Evolutionary conservation across 23 tunicate species (phyloP).

Genomic region (Pegea sp.): DNA sequence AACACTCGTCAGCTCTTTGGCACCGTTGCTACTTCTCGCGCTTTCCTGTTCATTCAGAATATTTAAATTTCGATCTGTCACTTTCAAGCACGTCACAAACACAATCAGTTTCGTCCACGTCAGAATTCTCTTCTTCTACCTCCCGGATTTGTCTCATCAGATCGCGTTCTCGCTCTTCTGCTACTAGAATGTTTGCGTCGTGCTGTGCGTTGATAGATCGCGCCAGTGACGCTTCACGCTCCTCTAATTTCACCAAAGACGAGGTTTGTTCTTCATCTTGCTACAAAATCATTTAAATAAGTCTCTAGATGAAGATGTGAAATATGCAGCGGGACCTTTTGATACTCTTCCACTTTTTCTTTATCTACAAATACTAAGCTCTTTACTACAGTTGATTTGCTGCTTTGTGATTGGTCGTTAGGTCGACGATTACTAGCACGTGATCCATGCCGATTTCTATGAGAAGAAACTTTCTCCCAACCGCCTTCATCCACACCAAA

Average conservation of each 20-base stretch:
- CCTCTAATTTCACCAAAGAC: conserved; percentile 19
- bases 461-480: conserved; percentile 70
- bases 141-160: conserved; percentile 53
- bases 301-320: no score
- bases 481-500: no score
- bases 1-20: conserved; percentile 13
- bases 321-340: not conserved
- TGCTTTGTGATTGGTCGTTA: not conserved
- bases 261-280: no score
- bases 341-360: not conserved
- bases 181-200: conserved; percentile 63
- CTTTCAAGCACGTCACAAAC: no score
- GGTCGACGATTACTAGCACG: no score
- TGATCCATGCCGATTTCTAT: conserved; percentile 17
- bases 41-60: conserved; percentile 54
- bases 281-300: no score
- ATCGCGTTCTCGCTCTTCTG: conserved; percentile 73
- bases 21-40: conserved; percentile 40
- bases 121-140: conserved; percentile 38
- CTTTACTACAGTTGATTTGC: not conserved
- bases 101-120: conserved; percentile 20
- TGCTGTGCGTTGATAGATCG: conserved; percentile 30
- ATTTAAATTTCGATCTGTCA: no score
- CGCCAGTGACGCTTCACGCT: conserved; percentile 22
- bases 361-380: not conserved